A percentile compares a stretch with the other conserved stretches of the same genome.
Conservation (phyloP, 2,113 vertebrate species). For the Pangasianodon gigas region DNA sequence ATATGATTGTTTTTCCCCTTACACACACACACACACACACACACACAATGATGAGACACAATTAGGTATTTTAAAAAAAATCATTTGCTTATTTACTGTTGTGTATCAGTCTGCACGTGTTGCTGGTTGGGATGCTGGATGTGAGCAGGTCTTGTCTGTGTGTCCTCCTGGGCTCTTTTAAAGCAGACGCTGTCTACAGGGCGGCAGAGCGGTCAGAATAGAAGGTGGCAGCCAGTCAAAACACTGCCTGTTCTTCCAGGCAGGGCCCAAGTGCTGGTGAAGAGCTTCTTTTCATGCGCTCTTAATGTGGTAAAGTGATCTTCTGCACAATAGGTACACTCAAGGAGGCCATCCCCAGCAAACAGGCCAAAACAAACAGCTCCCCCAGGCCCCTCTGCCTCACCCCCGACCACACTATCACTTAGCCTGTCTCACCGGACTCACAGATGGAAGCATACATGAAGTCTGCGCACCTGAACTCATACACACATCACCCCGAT, state of each 20-base stretch:
- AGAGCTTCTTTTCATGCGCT: slow-evolving; percentile 77
- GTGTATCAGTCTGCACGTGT: slow-evolving; percentile 15
- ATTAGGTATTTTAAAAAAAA: background rate
- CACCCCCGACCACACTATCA: slow-evolving; percentile 45
- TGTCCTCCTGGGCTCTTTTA: slow-evolving; percentile 43
- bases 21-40: background rate
- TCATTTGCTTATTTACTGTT: background rate
- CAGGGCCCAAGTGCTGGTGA: slow-evolving; percentile 71
- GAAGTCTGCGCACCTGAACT: slow-evolving; percentile 2
- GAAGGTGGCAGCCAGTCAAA: slow-evolving; percentile 79
- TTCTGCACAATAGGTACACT: slow-evolving; percentile 76
- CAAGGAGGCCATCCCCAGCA: slow-evolving; percentile 75
- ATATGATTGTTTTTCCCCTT: background rate
- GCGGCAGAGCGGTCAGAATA: slow-evolving; percentile 69
- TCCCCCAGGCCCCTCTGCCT: slow-evolving; percentile 57
- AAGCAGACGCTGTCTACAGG: slow-evolving; percentile 60
- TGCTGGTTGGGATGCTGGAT: slow-evolving; percentile 7
- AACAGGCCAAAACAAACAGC: slow-evolving; percentile 67
- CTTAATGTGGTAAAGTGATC: slow-evolving; percentile 79
- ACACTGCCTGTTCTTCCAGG: slow-evolving; percentile 71
- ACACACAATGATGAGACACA: background rate
- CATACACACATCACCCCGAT: background rate
- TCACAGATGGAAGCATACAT: slow-evolving; percentile 17
- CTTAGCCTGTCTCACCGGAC: slow-evolving; percentile 32
- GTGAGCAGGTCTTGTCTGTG: slow-evolving; percentile 32